Base-by-base conservation (phyloP, 2,888 invertebrate species). In the Troilus luridus region DNA sequence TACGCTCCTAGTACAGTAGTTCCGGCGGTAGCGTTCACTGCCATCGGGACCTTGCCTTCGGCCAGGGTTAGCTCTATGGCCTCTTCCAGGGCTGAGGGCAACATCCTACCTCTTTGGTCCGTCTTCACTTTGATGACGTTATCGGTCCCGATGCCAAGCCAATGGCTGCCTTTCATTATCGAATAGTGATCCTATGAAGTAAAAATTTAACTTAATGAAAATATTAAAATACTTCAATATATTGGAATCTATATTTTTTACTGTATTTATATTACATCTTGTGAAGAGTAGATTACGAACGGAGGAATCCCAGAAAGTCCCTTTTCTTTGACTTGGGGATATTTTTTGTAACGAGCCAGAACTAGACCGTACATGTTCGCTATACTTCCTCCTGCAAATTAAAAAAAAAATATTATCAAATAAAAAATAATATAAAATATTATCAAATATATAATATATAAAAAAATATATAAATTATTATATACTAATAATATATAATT, bases 1-100 rank as follows among this genome's bases (percentile, higher is more conserved):
- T 97, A 97, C 0, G 98, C 97, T 0, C 98, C 98, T 14, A 98
- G 94, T 8, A 98, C 97, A 0, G 98, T 98, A 0, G 97, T 97
- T 0, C 98, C 98, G 5, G 96, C 96, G 0, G 96, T 97, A 0
- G 96, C 97, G 93, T 97, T 96, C 1, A 97, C 97, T 93, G 96
- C 95, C 91, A 97, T 95, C 0, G 97, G 97, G 81, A 95, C 93
- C 92, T 94, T 95, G 0, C 96, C 96, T 0, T 94, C 93, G 0
- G 93, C 93, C 91, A 94, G 94, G 0, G 95, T 95, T 24, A 94
- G 93, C 41, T 94, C 92, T 64, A 98, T 95, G 24, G 96, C 95
- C 9, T 93, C 93, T 90, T 96, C 96, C 14, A 98, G 94, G 64
- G 96, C 96, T 0, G 94, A 93, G 0, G 95, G 94, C 1, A 95